These are phyloP conservation scores for Drosophila mayaguana DNA, from an alignment of 2,888 invertebrate genomes.

Conservation along the genomic window DNA sequence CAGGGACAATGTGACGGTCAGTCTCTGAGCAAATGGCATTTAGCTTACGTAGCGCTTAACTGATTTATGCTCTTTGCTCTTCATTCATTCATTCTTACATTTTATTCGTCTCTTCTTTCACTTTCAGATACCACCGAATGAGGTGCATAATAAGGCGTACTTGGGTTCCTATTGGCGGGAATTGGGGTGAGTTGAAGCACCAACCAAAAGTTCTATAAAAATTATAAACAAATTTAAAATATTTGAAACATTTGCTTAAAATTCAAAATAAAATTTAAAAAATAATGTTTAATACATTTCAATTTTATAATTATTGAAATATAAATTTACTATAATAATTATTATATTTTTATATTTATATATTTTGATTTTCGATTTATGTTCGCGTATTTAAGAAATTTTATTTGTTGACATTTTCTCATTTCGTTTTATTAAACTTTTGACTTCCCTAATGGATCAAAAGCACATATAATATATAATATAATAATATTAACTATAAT, in stretches of 20 bases:
- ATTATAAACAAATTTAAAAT: too few species aligned
- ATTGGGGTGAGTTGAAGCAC: conserved; percentile 72
- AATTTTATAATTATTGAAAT: too few species aligned
- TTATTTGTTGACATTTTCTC: background rate
- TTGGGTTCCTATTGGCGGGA: conserved; percentile 85
- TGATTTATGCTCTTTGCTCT: conserved; percentile 3
- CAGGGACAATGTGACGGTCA: conserved; percentile 84
- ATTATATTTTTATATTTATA: too few species aligned
- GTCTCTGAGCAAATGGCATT: conserved; percentile 9
- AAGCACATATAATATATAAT: conserved; percentile 6
- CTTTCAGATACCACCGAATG: conserved; percentile 82
- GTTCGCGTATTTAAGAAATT: too few species aligned
- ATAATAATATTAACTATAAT: conserved; percentile 2
- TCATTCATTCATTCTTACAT: background rate
- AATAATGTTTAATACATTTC: too few species aligned
- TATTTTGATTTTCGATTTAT: background rate
- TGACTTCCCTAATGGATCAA: background rate
- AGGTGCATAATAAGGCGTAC: conserved; percentile 84
- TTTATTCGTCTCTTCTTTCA: background rate
- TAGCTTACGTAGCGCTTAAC: conserved; percentile 2
- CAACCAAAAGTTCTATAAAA: background rate
- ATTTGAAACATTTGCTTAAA: too few species aligned
- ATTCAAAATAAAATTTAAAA: too few species aligned
- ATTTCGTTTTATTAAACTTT: conserved; percentile 1
- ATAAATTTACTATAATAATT: too few species aligned